Evolutionary conservation across 2,888 invertebrate genomes (phyloP).

Genomic region (Perdita meconis): DNA sequence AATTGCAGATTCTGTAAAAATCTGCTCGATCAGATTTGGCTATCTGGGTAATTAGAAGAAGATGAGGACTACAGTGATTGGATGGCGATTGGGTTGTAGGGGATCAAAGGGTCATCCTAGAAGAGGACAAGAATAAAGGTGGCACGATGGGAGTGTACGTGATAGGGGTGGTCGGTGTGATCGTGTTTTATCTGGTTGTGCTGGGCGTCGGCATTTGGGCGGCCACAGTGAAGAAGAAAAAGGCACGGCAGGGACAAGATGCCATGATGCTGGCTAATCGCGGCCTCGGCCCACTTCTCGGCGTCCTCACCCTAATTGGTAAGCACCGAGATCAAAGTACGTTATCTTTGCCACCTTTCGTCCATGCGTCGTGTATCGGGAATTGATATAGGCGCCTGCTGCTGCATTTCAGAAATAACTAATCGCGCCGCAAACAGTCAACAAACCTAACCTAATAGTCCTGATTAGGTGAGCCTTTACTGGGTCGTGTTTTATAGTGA

Average conservation of each 20-base stretch:
- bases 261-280: constrained; percentile 90
- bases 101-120: constrained; percentile 41
- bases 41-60: not conserved
- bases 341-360: not conserved
- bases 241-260: constrained; percentile 87
- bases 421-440: too few relatives aligned
- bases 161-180: constrained; percentile 87
- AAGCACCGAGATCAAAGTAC: constrained; percentile 61
- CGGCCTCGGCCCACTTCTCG: constrained; percentile 88
- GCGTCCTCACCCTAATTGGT: constrained; percentile 90
- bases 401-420: too few relatives aligned
- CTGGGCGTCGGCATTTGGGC: constrained; percentile 88
- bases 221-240: constrained; percentile 76
- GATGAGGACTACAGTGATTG: not conserved
- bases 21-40: too few relatives aligned
- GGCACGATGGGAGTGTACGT: constrained; percentile 84
- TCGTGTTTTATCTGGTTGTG: constrained; percentile 88
- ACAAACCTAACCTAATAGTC: too few relatives aligned
- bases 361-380: not conserved
- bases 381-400: too few relatives aligned
- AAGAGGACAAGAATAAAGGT: constrained; percentile 42
- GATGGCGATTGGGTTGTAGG: constrained; percentile 54
- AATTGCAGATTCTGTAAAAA: too few relatives aligned
- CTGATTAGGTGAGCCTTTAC: too few relatives aligned
- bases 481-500: too few relatives aligned